These are phyloP conservation scores for Sympetrum striolatum DNA, from an alignment of 2,888 invertebrate genomes.

Conservation along the genomic window DNA sequence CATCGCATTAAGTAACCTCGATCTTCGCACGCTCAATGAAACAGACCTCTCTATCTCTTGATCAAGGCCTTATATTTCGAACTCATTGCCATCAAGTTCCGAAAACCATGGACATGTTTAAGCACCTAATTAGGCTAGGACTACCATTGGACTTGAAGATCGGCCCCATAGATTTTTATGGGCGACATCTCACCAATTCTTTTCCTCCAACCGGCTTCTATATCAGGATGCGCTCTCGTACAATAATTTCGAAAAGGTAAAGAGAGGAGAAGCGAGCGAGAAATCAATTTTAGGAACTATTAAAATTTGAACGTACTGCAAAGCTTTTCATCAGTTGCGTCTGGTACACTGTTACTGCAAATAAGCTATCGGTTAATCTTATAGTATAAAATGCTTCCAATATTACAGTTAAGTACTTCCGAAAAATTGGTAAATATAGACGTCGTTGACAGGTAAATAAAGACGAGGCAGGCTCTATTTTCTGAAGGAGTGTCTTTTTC, in stretches of 20 bases:
- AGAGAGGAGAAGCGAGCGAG: background rate
- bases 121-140: background rate
- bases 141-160: background rate
- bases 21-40: background rate
- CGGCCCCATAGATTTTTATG: background rate
- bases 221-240: background rate
- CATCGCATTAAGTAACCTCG: too few species aligned
- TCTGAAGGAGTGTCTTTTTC: too few species aligned
- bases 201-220: background rate
- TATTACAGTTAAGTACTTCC: too few species aligned
- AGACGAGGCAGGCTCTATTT: too few species aligned
- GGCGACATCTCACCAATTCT: background rate
- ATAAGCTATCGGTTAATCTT: too few species aligned
- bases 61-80: background rate
- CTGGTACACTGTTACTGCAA: too few species aligned
- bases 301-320: too few species aligned
- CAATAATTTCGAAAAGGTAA: background rate
- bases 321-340: too few species aligned
- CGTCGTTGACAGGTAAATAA: too few species aligned
- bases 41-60: background rate
- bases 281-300: background rate
- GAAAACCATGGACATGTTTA: background rate
- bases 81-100: background rate
- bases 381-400: too few species aligned
- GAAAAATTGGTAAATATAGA: too few species aligned